Percentiles rank a stretch among this genome's conserved stretches.
Evolutionary conservation across 2,888 invertebrate species (phyloP).

Genomic region (Calameuta pallipes): DNA sequence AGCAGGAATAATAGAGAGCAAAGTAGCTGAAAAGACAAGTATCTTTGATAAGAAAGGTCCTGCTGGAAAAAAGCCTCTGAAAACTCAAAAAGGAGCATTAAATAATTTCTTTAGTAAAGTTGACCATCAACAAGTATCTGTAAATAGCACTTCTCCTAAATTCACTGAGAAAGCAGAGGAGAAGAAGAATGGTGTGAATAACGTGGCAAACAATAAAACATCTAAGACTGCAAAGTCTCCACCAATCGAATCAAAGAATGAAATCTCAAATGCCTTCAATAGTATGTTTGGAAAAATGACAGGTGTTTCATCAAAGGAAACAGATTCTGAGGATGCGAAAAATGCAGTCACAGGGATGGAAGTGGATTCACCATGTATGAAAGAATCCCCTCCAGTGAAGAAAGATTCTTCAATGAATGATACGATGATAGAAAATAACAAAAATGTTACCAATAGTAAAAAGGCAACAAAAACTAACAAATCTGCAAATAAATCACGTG

Average conservation of each 20-base stretch:
- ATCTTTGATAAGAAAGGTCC: conserved; percentile 31
- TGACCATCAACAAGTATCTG: background rate
- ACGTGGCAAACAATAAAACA: background rate
- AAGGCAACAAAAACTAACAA: background rate
- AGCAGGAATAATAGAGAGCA: conserved; percentile 17
- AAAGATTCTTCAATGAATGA: background rate
- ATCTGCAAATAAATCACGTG: conserved; percentile 26
- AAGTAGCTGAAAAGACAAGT: conserved; percentile 25
- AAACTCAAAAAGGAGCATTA: conserved; percentile 46
- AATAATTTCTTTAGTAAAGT: conserved; percentile 52
- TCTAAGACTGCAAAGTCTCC: background rate
- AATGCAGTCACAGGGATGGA: conserved; percentile 12
- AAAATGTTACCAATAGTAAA: background rate
- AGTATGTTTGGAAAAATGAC: background rate
- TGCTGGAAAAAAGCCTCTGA: conserved; percentile 41
- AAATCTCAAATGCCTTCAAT: background rate
- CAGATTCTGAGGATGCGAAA: conserved; percentile 12
- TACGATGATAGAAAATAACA: background rate
- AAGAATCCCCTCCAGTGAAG: background rate
- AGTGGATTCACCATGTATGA: background rate
- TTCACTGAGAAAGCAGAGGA: background rate
- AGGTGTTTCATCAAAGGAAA: background rate
- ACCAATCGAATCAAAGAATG: background rate
- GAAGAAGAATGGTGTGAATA: background rate
- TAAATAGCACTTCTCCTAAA: background rate